Evolutionary conservation across 2,888 invertebrate species (phyloP).

Genomic region (Chironomus tentans): DNA sequence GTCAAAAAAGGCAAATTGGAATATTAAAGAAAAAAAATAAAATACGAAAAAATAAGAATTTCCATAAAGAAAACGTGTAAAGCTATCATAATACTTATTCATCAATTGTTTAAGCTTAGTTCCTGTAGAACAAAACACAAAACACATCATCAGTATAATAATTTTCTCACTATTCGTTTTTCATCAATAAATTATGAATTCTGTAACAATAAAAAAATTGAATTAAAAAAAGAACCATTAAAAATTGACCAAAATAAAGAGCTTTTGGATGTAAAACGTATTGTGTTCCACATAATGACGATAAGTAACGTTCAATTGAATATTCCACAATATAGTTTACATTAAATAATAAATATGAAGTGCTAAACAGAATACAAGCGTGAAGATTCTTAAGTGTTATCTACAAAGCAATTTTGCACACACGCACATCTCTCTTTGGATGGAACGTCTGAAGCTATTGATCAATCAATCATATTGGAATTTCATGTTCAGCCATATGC

Average conservation of each 20-base stretch:
- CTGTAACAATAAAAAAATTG: neutral
- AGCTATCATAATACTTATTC: neutral
- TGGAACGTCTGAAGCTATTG: neutral
- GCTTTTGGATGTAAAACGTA: neutral
- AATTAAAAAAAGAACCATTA: neutral
- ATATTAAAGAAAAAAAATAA: neutral
- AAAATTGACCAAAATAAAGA: neutral
- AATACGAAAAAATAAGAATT: neutral
- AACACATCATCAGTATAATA: neutral
- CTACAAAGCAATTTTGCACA: neutral
- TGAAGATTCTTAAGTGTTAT: neutral
- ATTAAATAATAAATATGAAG: neutral
- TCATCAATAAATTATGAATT: neutral
- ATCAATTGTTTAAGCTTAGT: neutral
- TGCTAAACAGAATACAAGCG: neutral
- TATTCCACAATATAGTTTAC: neutral
- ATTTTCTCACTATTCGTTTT: neutral
- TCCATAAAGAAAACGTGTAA: neutral
- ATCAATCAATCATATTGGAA: constrained; percentile 14
- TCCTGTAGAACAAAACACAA: neutral
- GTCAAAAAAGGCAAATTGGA: neutral
- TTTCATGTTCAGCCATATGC: neutral
- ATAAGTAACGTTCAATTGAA: neutral
- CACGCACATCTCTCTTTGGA: neutral
- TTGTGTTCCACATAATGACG: neutral